Conservation (phyloP, 30 jellyfish, hydroid and myxozoan species). For the Pseudorhiza aurosa region DNA sequence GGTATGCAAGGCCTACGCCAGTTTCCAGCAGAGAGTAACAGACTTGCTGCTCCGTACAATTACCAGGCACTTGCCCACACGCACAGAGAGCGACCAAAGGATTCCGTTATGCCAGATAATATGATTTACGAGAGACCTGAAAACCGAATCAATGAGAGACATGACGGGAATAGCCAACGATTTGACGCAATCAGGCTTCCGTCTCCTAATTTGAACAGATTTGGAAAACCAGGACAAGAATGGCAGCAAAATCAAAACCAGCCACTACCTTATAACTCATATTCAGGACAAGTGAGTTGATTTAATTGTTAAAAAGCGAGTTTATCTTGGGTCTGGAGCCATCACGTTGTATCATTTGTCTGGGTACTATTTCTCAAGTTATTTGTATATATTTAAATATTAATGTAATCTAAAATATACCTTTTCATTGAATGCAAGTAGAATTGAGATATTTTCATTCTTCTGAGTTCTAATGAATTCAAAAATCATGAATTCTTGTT, state of each 20-base stretch:
- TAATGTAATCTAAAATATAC: no score
- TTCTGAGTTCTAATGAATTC: no score
- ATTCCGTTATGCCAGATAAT: constrained; percentile 10
- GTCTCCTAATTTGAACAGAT: constrained; percentile 11
- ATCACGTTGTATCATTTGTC: no score
- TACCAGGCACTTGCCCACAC: constrained; percentile 33
- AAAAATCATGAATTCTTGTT: no score
- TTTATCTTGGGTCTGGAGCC: no score
- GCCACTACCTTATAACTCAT: background rate
- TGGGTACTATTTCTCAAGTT: no score
- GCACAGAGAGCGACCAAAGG: constrained; percentile 15
- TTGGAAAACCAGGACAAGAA: constrained; percentile 35
- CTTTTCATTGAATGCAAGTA: no score
- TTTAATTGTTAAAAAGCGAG: background rate
- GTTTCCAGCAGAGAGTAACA: background rate
- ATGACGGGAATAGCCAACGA: background rate
- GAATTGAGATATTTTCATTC: no score
- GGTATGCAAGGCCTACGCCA: constrained; percentile 1
- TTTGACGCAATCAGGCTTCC: constrained; percentile 22
- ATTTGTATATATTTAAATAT: no score
- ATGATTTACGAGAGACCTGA: constrained; percentile 13
- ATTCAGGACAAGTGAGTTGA: constrained; percentile 25
- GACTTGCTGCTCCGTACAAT: constrained; percentile 22
- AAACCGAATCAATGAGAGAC: background rate
- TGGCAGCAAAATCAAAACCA: constrained; percentile 18